Conservation (phyloP, 2,113 vertebrate species). For the Zosterops pallidus region DNA sequence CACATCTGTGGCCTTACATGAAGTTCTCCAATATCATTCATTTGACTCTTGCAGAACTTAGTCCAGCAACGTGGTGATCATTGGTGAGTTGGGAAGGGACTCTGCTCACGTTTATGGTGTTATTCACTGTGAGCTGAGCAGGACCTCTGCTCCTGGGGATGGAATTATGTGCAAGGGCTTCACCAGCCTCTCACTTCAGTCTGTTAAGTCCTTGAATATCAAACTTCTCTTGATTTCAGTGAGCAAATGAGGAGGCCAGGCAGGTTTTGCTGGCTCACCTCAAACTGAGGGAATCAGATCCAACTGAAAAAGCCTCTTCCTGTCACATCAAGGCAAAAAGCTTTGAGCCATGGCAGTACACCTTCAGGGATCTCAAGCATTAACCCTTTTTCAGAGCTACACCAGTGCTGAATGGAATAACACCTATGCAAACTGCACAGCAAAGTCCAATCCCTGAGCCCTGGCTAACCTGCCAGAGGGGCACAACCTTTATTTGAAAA, state of each 20-base stretch:
- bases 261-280: background rate
- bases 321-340: background rate
- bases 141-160: background rate
- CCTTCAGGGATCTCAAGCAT: background rate
- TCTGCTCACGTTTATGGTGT: background rate
- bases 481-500: rapidly evolving
- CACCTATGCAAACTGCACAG: background rate
- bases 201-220: background rate
- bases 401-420: background rate
- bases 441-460: background rate
- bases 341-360: background rate
- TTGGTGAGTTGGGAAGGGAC: rapidly evolving
- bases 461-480: background rate
- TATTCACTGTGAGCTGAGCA: rapidly evolving
- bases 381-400: background rate
- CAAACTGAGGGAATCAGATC: background rate
- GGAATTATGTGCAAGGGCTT: background rate
- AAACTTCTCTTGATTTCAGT: background rate
- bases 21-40: background rate
- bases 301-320: background rate
- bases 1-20: background rate
- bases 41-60: background rate
- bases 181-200: background rate
- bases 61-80: background rate
- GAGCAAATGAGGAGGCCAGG: background rate